Conservation (phyloP, 2,797 vertebrate species). For the Tolypeutes matacus region DNA sequence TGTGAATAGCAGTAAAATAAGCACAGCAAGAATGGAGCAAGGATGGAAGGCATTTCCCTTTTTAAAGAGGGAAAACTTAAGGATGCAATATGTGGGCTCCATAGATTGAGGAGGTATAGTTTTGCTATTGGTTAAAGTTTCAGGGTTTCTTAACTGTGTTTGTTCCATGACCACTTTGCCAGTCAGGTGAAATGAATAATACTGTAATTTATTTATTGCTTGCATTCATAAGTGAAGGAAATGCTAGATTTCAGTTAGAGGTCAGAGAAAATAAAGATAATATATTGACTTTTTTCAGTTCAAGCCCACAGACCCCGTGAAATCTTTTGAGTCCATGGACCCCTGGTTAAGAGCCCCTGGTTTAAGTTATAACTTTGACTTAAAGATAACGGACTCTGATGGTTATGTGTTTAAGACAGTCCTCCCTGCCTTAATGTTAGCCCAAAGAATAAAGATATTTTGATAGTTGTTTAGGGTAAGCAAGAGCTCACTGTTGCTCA, state of each 20-base stretch:
- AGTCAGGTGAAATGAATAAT: too few relatives aligned
- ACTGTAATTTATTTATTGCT: too few relatives aligned
- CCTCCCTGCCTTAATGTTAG: too few relatives aligned
- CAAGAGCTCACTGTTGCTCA: not conserved
- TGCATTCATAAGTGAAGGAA: too few relatives aligned
- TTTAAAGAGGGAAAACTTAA: not conserved
- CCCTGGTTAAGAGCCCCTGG: too few relatives aligned
- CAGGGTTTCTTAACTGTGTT: not conserved
- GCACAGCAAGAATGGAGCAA: not conserved
- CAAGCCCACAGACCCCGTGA: too few relatives aligned
- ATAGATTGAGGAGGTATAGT: not conserved
- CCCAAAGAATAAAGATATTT: not conserved
- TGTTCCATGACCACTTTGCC: too few relatives aligned
- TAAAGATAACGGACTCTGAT: not conserved
- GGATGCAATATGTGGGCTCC: not conserved
- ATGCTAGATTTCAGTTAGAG: too few relatives aligned
- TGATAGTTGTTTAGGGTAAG: not conserved
- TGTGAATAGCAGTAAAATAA: constrained; percentile 56
- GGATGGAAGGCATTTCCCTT: not conserved
- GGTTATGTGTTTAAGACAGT: too few relatives aligned
- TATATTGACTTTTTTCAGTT: too few relatives aligned
- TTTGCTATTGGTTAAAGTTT: not conserved
- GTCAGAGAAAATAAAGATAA: too few relatives aligned
- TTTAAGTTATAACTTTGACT: not conserved
- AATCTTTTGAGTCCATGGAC: too few relatives aligned